Percentiles rank a stretch among this genome's conserved stretches.
Conservation (phyloP, 2,113 vertebrate genomes). For the Sapayoa aenigma region DNA sequence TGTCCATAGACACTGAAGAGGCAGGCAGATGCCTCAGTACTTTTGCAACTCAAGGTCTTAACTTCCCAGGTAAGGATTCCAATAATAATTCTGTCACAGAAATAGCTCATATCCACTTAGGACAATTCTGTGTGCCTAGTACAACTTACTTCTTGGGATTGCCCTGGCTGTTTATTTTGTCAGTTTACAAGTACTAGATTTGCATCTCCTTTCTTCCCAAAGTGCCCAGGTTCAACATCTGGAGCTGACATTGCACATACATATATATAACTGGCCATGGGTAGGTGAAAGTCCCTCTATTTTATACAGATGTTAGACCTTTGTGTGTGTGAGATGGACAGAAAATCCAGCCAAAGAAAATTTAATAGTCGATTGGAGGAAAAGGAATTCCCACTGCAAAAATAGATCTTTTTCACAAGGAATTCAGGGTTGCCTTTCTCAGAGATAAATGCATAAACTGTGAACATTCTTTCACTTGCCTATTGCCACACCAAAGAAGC, state of each 20-base stretch:
- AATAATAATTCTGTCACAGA: not conserved
- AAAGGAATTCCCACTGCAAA: not conserved
- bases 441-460: constrained; percentile 13
- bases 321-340: not conserved
- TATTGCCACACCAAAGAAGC: constrained; percentile 19
- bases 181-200: not conserved
- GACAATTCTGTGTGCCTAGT: not conserved
- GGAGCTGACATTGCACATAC: not conserved
- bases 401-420: not conserved
- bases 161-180: not conserved
- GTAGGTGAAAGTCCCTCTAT: not conserved
- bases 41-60: not conserved
- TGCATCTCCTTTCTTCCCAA: not conserved
- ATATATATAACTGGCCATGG: not conserved
- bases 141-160: not conserved
- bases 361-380: not conserved
- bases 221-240: accelerated
- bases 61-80: not conserved
- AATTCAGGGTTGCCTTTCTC: constrained; percentile 8
- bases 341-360: not conserved
- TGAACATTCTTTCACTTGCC: constrained; percentile 41
- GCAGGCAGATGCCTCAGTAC: not conserved
- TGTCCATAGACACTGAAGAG: not conserved
- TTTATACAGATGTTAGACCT: not conserved
- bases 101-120: not conserved